Evolutionary conservation across 2,888 invertebrate genomes (phyloP), one percentile per base, ranked within the genome.

Genomic region (Lagria hirta): DNA sequence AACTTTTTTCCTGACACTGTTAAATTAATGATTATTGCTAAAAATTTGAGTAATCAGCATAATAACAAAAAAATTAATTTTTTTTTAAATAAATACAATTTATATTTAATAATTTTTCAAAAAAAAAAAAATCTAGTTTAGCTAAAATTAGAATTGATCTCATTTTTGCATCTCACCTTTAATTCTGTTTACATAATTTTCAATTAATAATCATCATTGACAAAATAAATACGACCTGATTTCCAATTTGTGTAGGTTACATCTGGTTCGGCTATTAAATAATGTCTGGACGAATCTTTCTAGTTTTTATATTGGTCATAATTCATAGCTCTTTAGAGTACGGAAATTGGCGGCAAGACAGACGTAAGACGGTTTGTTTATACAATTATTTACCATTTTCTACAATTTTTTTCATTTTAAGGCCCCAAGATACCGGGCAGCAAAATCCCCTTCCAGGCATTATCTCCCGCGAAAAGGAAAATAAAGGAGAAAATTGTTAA

Each of bases 401-500:
- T 7, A 26, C 15, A 16, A 17, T 30, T 7, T 24, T 7, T 30
- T 21, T 6, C 11, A 17, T 18, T 17, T 67, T 23, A 65, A 81
- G 82, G 73, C 58, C 82, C 81, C 3, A 72, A 73, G 61, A 61
- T 80, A 29, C 79, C 73, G 68, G 81, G 81, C 16, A 75, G 79
- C 56, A 73, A 70, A 57, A 74, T 81, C 49, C 77, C 79, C 28
- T 64, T 71, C 51, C 72, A 75, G 52, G 76, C 77, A 2, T 66
- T 86, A 55, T 73, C 74, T 44, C 78, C 85, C 1, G 69, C 72
- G 34, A 75, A 78, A 52, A 69, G 75, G 42, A 76, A 77, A 41
- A 81, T 86, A 8, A 81, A 82, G 60, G 75, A 79, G 50, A 86
- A 85, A 71, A 85, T 89, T 52, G 83, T 86, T 2, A 73, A 80